Percentiles rank a stretch among this genome's conserved stretches.
Evolutionary conservation across 2,797 vertebrate genomes (phyloP).

Genomic region (Xerus rutilus): DNA sequence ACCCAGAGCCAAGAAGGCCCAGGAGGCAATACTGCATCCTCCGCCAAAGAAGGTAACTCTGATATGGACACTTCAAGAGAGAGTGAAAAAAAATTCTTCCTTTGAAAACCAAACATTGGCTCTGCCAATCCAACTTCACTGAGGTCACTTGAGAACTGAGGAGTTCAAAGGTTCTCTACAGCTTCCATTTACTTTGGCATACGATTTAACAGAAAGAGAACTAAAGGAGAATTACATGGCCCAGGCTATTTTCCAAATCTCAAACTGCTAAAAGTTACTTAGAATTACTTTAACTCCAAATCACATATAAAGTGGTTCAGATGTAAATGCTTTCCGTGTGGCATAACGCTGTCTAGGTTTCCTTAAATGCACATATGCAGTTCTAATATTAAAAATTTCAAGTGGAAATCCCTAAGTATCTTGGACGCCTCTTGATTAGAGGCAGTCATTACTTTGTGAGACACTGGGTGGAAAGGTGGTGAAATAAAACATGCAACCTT

Average conservation of each 20-base stretch:
- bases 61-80: not conserved
- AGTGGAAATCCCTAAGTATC: slow-evolving; percentile 68
- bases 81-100: not conserved
- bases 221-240: slow-evolving; percentile 66
- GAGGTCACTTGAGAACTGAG: slow-evolving; percentile 73
- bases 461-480: slow-evolving; percentile 62
- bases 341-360: slow-evolving; percentile 73
- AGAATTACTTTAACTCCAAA: slow-evolving; percentile 81
- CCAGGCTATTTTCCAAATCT: slow-evolving; percentile 83
- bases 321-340: slow-evolving; percentile 77
- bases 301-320: slow-evolving; percentile 80
- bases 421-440: slow-evolving; percentile 78
- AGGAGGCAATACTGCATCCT: not conserved
- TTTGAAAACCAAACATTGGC: slow-evolving; percentile 60
- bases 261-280: slow-evolving; percentile 83
- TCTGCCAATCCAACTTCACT: slow-evolving; percentile 70
- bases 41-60: not conserved
- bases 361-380: slow-evolving; percentile 52
- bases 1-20: not conserved
- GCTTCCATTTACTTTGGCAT: slow-evolving; percentile 82
- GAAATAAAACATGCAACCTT: slow-evolving; percentile 67
- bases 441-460: slow-evolving; percentile 69
- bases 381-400: slow-evolving; percentile 77
- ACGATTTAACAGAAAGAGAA: slow-evolving; percentile 78
- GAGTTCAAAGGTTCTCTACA: slow-evolving; percentile 78